phyloP scores from a whole-genome alignment of 2,113 vertebrate genomes.

The Pelobates fuscus region DNA sequence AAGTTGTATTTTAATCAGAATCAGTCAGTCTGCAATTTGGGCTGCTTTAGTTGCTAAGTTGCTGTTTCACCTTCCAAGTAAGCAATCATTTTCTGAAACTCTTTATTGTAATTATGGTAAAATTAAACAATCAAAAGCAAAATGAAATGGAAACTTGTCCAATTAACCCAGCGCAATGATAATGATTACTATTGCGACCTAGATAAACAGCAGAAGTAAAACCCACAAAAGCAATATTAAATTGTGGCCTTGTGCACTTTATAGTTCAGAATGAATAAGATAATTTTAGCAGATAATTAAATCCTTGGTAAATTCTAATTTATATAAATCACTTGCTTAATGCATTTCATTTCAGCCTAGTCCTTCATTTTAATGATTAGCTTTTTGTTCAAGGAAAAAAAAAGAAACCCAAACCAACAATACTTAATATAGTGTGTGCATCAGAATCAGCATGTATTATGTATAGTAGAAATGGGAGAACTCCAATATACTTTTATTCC shows the following conservation, averaged over 20 bases:
- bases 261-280: constrained; percentile 8
- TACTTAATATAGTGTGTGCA: too few relatives aligned
- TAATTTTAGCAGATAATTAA: constrained; percentile 19
- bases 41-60: constrained; percentile 2
- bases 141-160: constrained; percentile 34
- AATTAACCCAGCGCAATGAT: constrained; percentile 43
- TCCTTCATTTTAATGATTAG: too few relatives aligned
- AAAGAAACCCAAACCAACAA: too few relatives aligned
- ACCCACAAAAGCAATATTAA: constrained; percentile 11
- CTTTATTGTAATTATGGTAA: constrained; percentile 30
- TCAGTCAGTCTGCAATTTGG: neutral
- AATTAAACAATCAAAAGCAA: constrained; percentile 32
- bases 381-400: too few relatives aligned
- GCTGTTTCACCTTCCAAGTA: neutral
- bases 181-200: constrained; percentile 33
- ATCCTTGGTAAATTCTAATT: neutral
- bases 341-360: neutral
- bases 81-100: constrained; percentile 16
- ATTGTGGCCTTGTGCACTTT: constrained; percentile 11
- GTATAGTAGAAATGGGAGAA: too few relatives aligned
- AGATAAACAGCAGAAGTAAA: constrained; percentile 28
- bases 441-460: too few relatives aligned
- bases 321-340: neutral
- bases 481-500: too few relatives aligned
- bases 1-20: neutral